Evolutionary conservation across 2,113 vertebrate genomes (phyloP).

Genomic region (Mirza zaza): DNA sequence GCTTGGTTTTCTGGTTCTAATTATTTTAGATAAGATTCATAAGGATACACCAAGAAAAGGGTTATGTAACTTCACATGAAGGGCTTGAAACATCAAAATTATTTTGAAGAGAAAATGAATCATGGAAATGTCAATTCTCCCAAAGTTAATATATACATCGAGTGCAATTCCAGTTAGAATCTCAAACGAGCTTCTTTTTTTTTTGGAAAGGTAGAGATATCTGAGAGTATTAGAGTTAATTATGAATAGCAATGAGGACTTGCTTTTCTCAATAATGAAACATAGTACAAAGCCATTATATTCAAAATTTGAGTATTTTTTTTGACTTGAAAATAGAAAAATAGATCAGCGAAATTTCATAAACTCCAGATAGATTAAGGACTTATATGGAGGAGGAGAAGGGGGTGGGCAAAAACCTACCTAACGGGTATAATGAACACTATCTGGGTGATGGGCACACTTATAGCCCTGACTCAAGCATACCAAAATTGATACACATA

Average conservation of each 20-base stretch:
- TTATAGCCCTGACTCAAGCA: too few relatives aligned
- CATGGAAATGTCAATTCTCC: not conserved
- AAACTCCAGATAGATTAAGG: slow-evolving; percentile 14
- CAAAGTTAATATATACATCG: not conserved
- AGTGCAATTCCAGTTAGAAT: not conserved
- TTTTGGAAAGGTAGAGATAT: slow-evolving; percentile 13
- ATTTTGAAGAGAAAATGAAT: slow-evolving; percentile 40
- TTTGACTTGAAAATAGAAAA: slow-evolving; percentile 31
- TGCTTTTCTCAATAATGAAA: slow-evolving; percentile 4
- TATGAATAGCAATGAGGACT: not conserved
- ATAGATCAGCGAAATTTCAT: slow-evolving; percentile 4
- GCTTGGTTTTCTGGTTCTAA: not conserved
- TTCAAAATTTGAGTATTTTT: slow-evolving; percentile 16
- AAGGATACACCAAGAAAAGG: not conserved
- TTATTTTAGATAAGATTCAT: not conserved
- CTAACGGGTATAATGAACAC: too few relatives aligned
- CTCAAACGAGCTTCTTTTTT: slow-evolving; percentile 20
- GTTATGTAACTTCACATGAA: not conserved
- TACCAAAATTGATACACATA: too few relatives aligned
- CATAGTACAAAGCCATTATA: not conserved
- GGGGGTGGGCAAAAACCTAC: too few relatives aligned
- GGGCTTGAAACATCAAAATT: not conserved
- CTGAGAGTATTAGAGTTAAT: slow-evolving; percentile 5
- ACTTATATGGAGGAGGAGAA: too few relatives aligned
- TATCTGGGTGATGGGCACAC: too few relatives aligned